Conservation (phyloP, 2,888 invertebrate genomes). For the Conus canariensis region DNA sequence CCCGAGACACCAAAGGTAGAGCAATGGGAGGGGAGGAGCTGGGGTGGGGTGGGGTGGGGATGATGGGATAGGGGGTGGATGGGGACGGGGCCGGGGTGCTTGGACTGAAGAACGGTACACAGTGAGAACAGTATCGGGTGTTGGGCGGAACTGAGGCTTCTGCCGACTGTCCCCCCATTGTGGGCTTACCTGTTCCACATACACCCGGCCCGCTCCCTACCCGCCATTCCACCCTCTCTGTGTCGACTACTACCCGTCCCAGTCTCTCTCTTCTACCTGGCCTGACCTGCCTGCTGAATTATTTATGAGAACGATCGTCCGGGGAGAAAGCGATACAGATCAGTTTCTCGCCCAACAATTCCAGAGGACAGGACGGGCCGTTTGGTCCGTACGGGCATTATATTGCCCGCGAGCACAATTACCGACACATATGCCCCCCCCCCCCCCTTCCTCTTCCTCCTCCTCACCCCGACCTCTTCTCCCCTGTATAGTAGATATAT, state of each 20-base stretch:
- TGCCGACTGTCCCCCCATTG: no score
- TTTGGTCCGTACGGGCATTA: not conserved
- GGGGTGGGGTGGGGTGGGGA: no score
- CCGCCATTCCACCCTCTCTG: no score
- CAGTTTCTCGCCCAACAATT: constrained; percentile 28
- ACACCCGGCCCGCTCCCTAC: no score
- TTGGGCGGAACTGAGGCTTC: no score
- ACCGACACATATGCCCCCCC: not conserved
- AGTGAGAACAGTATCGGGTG: no score
- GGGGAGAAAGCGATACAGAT: constrained; percentile 30
- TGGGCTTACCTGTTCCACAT: no score
- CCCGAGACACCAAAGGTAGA: no score
- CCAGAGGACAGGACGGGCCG: constrained; percentile 12
- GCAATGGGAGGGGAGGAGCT: no score
- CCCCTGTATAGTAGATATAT: not conserved
- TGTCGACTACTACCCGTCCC: not conserved
- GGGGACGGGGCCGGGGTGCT: no score
- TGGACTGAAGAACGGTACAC: no score
- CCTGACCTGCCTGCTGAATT: constrained; percentile 21
- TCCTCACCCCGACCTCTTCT: not conserved
- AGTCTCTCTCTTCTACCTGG: not conserved
- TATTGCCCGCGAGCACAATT: not conserved
- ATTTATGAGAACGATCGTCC: constrained; percentile 5
- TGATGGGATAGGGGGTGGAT: no score
- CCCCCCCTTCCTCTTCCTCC: not conserved